Percentiles rank a stretch among this genome's conserved stretches.
phyloP scores from a whole-genome alignment of 2,113 vertebrate species.

The Clarias batrachus region DNA sequence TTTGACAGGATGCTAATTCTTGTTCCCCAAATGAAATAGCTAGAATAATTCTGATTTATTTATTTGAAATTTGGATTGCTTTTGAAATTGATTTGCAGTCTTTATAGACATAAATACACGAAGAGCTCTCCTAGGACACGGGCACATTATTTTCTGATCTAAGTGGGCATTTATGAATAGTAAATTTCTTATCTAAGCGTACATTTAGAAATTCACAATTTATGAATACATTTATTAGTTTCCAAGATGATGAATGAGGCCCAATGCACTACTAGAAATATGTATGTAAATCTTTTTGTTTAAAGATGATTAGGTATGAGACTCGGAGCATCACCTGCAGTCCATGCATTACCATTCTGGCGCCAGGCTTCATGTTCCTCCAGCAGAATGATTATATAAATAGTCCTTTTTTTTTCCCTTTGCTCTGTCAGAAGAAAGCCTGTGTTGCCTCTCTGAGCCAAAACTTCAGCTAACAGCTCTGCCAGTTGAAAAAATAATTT shows the following conservation, averaged over 20 bases:
- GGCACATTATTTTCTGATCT: not conserved
- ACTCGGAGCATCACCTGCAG: not conserved
- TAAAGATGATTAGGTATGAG: slow-evolving; percentile 9
- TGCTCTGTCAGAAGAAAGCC: slow-evolving; percentile 11
- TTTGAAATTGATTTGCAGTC: not conserved
- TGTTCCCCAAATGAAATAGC: not conserved
- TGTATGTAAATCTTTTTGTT: slow-evolving; percentile 3
- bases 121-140: not conserved
- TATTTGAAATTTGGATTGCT: not conserved
- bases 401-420: not conserved
- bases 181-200: not conserved
- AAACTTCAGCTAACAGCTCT: not conserved
- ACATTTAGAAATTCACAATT: not conserved
- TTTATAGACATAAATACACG: not conserved
- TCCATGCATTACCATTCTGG: not conserved
- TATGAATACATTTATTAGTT: not conserved
- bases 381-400: not conserved
- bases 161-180: not conserved
- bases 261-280: not conserved
- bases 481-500: not conserved
- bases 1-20: not conserved
- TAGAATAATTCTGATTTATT: not conserved
- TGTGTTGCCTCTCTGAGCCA: slow-evolving; percentile 14
- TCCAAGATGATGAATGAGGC: not conserved
- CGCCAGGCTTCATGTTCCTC: not conserved